Percentiles rank a stretch among this genome's conserved stretches.
Conservation (phyloP, 2,797 vertebrate species). For the Sebastiscus albofasciatus region DNA sequence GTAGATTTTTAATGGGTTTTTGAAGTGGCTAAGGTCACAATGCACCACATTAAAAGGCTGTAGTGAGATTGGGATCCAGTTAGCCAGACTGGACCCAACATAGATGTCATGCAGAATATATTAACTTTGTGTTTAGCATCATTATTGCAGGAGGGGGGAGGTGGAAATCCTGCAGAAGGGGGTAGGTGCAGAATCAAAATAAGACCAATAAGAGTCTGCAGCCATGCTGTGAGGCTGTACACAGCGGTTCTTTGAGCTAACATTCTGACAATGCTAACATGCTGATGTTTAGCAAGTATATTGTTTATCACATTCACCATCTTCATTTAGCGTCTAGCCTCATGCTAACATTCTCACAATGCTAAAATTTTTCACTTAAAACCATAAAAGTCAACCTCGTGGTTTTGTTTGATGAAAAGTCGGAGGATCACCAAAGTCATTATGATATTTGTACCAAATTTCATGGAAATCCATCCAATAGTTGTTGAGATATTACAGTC, state of each 20-base stretch:
- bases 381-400: no score
- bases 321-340: no score
- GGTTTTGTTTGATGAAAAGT: no score
- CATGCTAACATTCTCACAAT: no score
- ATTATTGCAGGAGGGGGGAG: neutral
- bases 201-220: neutral
- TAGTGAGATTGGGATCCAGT: neutral
- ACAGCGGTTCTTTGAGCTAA: neutral
- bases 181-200: neutral
- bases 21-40: neutral
- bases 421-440: no score
- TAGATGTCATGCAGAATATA: neutral
- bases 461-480: neutral
- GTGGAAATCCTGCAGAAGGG: neutral
- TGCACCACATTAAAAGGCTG: neutral
- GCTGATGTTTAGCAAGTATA: no score
- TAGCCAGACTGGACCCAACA: neutral
- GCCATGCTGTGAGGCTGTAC: neutral
- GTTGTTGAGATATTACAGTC: neutral
- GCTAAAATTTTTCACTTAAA: no score
- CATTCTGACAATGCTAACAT: no score
- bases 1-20: conserved; percentile 16
- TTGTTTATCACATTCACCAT: no score
- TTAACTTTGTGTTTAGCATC: conserved; percentile 15
- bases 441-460: neutral